Evolutionary conservation across 2,888 invertebrate genomes (phyloP), one percentile per base, ranked within the genome.

Genomic region (Idaea dimidiata): DNA sequence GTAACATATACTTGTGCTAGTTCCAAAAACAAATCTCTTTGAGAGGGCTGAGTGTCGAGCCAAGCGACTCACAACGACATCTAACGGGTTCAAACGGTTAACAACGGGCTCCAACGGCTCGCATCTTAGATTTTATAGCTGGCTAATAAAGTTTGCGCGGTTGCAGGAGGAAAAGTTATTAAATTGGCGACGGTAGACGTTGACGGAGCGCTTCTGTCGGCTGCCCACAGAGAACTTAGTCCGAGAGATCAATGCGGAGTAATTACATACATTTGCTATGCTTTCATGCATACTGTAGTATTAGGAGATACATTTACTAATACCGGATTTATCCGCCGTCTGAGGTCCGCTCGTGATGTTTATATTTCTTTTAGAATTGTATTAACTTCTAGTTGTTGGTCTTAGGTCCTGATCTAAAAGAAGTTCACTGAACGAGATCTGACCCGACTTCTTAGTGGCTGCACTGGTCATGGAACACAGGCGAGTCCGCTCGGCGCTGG

Each of bases 61-160:
- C 14, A 43, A 14, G 14, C 43, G 61, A 57, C 54, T 31, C 57
- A 62, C 56, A 60, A 62, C 43, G 43, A 10, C 14, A 14, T 10
- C 43, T 54, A 60, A 62, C 43, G 43, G 43, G 43, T 43, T 10
- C 43, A 43, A 43, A 43, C 43, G 14, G 62, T 53, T 59, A 58
- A 33, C 54, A 55, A 53, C n/a, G n/a, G 54, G 54, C 6, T 57
- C 17, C 61, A 54, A 31, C 71, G 17, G 43, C 43, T 33, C 32
- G n/a, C 31, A 58, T 33, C 43, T 16, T 33, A 33, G 72, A 74
- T 80, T 82, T 81, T 81, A 80, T 76, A 76, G 72, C 66, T 17
- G 68, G 78, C 81, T 82, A 83, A 82, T 84, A 83, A 83, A 83
- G 78, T 82, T 78, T 76, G 75, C 69, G 72, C 70, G 65, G 62